Base-by-base conservation (phyloP, 2,888 invertebrate species). In the Lochmaea capreae region DNA sequence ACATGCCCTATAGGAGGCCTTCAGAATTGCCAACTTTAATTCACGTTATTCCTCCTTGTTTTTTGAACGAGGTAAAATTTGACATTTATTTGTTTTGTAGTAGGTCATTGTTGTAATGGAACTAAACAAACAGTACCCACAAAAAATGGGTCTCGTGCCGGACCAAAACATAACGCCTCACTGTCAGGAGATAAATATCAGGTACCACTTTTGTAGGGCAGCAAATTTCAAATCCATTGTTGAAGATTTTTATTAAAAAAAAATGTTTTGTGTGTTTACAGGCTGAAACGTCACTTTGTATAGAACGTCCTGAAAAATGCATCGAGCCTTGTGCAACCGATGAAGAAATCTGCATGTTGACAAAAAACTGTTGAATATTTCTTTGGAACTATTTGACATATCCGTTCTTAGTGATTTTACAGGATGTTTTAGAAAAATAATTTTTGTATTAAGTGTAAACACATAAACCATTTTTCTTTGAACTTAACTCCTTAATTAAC, bases 311-410 rank as follows among this genome's bases (percentile, higher is more conserved):
- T 63, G 66, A 81, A 73, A 72, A 79, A 76, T 68, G 75, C 78
- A 72, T 79, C 9, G 83, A 81, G 58, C 79, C 77, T 46, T 76
- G 77, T 59, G 76, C 79, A 33, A 78, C 80, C 14, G 83, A 84
- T 57, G 85, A 85, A 79, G 83, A 82, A 80, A 81, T 81, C 8
- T 79, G 77, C 58, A 83, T 83, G 81, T 74, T 83, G 52, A 46
- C 68, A n/a, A 67, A 43, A 42, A 68, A 59, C n/a, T 77, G 68
- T 63, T 77, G 54, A 74, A 42, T 18, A 54, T 54, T 18, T 10
- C 16, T 18, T 8, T 18, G 9, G 54, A 18, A 54, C 54, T 18
- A 18, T 16, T 54, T 54, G 16, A 54, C 18, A 16, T 12, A 46
- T 46, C 46, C 5, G 11, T 46, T 46, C 4, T 46, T 46, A 12